phyloP scores from a whole-genome alignment of 2,888 invertebrate genomes.

The Phaonia tiefii region DNA sequence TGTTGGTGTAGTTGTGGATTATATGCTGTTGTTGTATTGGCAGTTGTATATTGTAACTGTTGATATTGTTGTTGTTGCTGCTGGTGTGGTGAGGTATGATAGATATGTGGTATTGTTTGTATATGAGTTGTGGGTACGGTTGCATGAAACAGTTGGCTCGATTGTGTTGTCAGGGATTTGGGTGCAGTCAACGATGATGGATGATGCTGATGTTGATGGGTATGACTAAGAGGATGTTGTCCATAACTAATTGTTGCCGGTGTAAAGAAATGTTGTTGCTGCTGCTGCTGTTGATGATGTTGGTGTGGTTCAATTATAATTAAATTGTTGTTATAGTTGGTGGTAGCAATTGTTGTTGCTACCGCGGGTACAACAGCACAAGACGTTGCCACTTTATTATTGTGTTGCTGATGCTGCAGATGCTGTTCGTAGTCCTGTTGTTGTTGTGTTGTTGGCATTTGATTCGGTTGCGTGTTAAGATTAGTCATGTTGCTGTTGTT shows the following conservation, averaged over 20 bases:
- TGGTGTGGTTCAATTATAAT: conserved; percentile 77
- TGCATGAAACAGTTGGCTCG: conserved; percentile 56
- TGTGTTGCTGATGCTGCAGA: conserved; percentile 60
- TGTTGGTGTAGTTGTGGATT: conserved; percentile 60
- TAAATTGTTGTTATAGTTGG: conserved; percentile 74
- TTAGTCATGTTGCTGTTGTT: conserved; percentile 62
- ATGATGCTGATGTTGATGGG: conserved; percentile 54
- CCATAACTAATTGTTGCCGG: conserved; percentile 68
- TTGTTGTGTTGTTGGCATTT: conserved; percentile 69
- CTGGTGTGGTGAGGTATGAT: conserved; percentile 63
- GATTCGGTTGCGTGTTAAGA: conserved; percentile 68
- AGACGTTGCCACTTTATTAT: conserved; percentile 66
- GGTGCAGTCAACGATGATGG: conserved; percentile 41
- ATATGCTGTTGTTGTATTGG: conserved; percentile 57
- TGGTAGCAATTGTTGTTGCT: conserved; percentile 69
- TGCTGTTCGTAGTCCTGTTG: conserved; percentile 70
- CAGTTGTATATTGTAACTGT: conserved; percentile 66
- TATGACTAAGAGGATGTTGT: conserved; percentile 69
- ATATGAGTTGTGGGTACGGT: conserved; percentile 66
- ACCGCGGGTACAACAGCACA: conserved; percentile 63
- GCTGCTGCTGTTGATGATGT: conserved; percentile 69
- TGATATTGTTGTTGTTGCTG: conserved; percentile 60
- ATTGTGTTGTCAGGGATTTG: conserved; percentile 53
- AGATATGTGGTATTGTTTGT: conserved; percentile 63
- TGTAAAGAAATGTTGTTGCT: conserved; percentile 60